Evolutionary conservation across 2,888 invertebrate genomes (phyloP), one percentile per base, ranked within the genome.

Genomic region (Dilophus febrilis): DNA sequence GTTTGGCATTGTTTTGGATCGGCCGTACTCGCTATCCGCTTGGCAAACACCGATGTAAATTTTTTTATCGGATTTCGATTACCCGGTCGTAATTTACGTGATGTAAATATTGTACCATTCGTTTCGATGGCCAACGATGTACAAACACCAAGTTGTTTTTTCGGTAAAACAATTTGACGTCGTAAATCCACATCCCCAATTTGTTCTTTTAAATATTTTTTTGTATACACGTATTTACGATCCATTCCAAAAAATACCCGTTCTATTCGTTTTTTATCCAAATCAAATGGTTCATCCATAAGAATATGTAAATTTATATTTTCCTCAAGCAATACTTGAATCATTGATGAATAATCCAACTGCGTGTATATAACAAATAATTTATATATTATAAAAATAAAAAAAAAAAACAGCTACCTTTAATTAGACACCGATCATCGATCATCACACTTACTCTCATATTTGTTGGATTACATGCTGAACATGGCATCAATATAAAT

Each of bases 171-270:
- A 17, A 84, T 75, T 57, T 84, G 80, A 44, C 74, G 72, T 44
- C 79, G 65, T 7, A 87, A 64, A 33, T 73, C 77, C 0, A 64
- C 57, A 58, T 88, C 85, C 0, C 88, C 88, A 19, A 64, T 68
- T 17, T 84, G 56, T 2, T 61, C 56, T 46, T 74, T 72, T 39
- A 75, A 70, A 53, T 82, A 85, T 48, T 81, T 83, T 54, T 80
- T 81, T 0, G 87, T 85, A 55, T 78, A 91, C 1, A 85, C 84
- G 37, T 71, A 60, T 1, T 67, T 66, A 28, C 74, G 76, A 60
- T 90, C 90, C 47, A 90, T 65, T 11, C 85, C 87, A 51, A 79
- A 84, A 50, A 85, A 71, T 49, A 77, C 74, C 52, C 80, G 83
- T 41, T 72, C 69, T 6, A 77, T 70, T 32, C 77, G 70, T 44